Percentiles rank a stretch among this genome's conserved stretches.
These are phyloP conservation scores for Phalacrocorax brasilianus DNA, from an alignment of 2,113 vertebrate species.

Conservation along the genomic window DNA sequence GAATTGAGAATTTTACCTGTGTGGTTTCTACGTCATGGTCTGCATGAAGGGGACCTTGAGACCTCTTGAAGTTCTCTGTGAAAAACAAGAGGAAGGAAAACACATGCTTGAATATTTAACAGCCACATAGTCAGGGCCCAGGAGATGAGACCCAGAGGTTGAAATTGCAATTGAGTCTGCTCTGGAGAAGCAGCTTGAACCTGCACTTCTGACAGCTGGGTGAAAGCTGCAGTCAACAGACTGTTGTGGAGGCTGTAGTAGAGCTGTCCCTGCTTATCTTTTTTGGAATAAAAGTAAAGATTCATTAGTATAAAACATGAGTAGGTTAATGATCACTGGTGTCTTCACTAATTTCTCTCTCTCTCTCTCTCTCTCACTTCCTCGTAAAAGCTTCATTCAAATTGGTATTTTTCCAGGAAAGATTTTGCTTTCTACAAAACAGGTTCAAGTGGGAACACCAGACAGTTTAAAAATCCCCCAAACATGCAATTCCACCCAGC, in stretches of 20 bases:
- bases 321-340: fast-evolving
- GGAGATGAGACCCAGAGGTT: neutral
- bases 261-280: neutral
- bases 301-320: neutral
- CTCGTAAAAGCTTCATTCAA: neutral
- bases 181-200: neutral
- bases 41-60: neutral
- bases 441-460: neutral
- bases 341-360: neutral
- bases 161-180: neutral
- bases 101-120: neutral
- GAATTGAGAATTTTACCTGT: neutral
- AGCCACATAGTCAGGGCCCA: neutral
- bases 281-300: neutral
- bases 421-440: neutral
- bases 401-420: neutral
- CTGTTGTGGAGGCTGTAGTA: neutral
- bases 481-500: neutral
- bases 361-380: neutral
- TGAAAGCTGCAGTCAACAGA: conserved; percentile 9
- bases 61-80: neutral
- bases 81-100: neutral
- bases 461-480: neutral
- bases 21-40: neutral
- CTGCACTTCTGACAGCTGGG: neutral